Evolutionary conservation across 1,140 invertebrate species (phyloP).

Genomic region (Ephestia elutella): DNA sequence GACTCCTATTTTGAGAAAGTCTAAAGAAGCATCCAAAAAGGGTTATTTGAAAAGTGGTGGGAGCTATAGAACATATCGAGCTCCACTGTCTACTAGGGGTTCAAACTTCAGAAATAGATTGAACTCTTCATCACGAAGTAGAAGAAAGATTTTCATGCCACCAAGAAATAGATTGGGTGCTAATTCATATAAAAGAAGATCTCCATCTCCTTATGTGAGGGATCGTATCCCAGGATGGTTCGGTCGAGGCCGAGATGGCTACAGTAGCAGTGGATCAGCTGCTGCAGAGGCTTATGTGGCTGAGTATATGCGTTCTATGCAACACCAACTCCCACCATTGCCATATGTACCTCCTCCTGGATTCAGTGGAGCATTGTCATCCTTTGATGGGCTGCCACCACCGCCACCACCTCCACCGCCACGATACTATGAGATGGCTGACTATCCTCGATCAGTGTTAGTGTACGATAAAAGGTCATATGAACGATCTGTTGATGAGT

Average conservation of each 20-base stretch:
- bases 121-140: constrained; percentile 57
- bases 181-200: constrained; percentile 75
- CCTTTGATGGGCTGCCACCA: constrained; percentile 84
- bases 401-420: constrained; percentile 82
- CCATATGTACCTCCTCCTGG: constrained; percentile 81
- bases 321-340: constrained; percentile 84
- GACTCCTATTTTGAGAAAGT: constrained; percentile 90
- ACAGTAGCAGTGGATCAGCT: constrained; percentile 75
- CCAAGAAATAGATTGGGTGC: constrained; percentile 66
- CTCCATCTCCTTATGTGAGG: constrained; percentile 72
- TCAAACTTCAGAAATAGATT: constrained; percentile 60
- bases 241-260: constrained; percentile 64
- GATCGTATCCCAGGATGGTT: constrained; percentile 68
- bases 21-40: constrained; percentile 87
- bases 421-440: constrained; percentile 84
- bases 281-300: constrained; percentile 84
- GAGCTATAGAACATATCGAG: constrained; percentile 69
- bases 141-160: constrained; percentile 71
- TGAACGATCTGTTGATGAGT: constrained; percentile 93
- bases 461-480: constrained; percentile 85
- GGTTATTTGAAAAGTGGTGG: constrained; percentile 74
- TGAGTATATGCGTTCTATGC: constrained; percentile 88
- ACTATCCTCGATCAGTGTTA: constrained; percentile 74
- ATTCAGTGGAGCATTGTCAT: constrained; percentile 72
- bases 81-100: constrained; percentile 58